These are phyloP conservation scores for Nyctereutes procyonoides DNA, from an alignment of 2,113 vertebrate species.

Conservation along the genomic window DNA sequence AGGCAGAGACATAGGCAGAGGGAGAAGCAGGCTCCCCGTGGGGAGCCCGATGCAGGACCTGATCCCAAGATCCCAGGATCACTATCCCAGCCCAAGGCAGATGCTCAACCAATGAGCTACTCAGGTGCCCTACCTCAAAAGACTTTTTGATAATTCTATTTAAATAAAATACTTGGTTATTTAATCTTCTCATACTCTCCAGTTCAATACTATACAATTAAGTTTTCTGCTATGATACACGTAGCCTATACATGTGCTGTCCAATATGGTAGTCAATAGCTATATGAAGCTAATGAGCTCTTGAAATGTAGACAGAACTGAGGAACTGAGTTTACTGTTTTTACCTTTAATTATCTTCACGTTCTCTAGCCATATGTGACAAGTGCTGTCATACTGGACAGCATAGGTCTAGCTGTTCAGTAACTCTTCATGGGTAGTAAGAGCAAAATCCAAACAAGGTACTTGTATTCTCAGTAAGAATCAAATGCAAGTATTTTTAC, in stretches of 20 bases:
- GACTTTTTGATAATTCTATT: slow-evolving; percentile 43
- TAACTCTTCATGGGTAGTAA: slow-evolving; percentile 13
- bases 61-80: no score
- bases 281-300: neutral
- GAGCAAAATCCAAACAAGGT: neutral
- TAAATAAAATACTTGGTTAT: slow-evolving; percentile 14
- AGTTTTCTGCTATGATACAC: neutral
- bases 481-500: slow-evolving; percentile 43
- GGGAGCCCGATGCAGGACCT: no score
- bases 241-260: neutral
- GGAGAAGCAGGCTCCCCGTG: no score
- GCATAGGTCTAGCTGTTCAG: neutral
- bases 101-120: no score
- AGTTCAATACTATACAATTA: neutral
- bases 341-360: slow-evolving; percentile 21
- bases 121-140: no score
- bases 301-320: slow-evolving; percentile 6
- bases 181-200: slow-evolving; percentile 24
- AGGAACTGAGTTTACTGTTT: slow-evolving; percentile 13
- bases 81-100: no score
- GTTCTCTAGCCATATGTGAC: neutral
- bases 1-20: no score
- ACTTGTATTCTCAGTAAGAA: neutral
- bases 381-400: neutral
- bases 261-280: neutral